A percentile compares a stretch with the other conserved stretches of the same genome.
These are phyloP conservation scores for Chalcis sispes DNA, from an alignment of 2,888 invertebrate species.

Conservation along the genomic window DNA sequence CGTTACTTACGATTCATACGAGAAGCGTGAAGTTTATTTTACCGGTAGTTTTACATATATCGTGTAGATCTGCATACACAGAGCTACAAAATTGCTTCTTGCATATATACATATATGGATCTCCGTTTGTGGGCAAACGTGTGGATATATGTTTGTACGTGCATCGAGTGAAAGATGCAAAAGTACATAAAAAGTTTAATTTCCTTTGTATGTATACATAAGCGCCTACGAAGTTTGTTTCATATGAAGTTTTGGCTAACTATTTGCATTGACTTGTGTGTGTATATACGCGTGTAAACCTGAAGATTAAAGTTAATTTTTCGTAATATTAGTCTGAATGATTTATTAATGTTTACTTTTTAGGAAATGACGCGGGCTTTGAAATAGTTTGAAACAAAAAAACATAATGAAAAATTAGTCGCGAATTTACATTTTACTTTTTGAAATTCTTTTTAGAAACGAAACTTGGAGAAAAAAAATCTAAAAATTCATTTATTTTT, in stretches of 20 bases:
- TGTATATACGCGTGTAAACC: background rate
- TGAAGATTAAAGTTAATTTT: conserved; percentile 35
- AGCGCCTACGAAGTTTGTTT: too few relatives aligned
- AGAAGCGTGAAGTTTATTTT: background rate
- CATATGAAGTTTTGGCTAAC: too few relatives aligned
- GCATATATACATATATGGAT: background rate
- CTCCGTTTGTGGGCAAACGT: background rate
- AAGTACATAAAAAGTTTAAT: too few relatives aligned
- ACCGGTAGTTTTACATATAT: background rate
- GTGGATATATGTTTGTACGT: too few relatives aligned
- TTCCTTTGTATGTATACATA: background rate
- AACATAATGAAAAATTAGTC: too few relatives aligned
- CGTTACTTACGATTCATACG: background rate
- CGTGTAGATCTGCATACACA: background rate
- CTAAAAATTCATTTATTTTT: background rate
- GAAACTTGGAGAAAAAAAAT: background rate
- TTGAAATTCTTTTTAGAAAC: background rate
- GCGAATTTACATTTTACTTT: too few relatives aligned
- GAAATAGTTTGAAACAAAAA: background rate
- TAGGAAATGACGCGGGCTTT: background rate
- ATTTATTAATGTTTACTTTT: conserved; percentile 5
- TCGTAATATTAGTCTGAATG: background rate
- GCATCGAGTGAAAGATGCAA: too few relatives aligned
- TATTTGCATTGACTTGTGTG: too few relatives aligned
- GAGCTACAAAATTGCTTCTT: background rate